These are phyloP conservation scores for Procambarus virginalis DNA, from an alignment of 1,140 invertebrate species.

Conservation along the genomic window DNA sequence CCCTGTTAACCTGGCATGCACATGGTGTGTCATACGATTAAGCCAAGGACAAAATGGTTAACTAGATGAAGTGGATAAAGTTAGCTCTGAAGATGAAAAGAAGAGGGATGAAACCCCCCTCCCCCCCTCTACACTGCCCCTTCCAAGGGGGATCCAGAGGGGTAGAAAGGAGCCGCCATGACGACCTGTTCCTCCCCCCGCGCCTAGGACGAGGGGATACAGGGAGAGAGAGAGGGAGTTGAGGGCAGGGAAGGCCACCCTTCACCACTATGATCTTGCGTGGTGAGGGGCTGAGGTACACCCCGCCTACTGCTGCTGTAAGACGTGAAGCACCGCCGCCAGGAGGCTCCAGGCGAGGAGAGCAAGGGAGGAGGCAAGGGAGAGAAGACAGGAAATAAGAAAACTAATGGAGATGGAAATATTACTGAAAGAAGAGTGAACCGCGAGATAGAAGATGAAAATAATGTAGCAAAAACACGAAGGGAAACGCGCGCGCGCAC, in stretches of 20 bases:
- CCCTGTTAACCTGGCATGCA: conserved; percentile 66
- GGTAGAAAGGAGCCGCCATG: background rate
- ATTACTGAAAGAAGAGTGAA: background rate
- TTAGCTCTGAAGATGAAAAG: conserved; percentile 62
- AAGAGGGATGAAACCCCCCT: conserved; percentile 44
- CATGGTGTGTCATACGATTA: conserved; percentile 68
- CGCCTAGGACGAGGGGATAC: background rate
- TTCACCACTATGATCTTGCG: background rate
- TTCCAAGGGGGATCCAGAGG: background rate
- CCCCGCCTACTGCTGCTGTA: background rate
- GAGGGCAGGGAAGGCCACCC: background rate
- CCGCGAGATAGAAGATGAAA: too few relatives aligned
- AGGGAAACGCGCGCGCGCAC: too few relatives aligned
- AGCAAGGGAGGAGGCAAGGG: background rate
- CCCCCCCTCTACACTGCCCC: conserved; percentile 5
- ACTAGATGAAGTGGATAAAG: conserved; percentile 64
- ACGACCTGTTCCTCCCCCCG: background rate
- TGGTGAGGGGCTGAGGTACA: background rate
- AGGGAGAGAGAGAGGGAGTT: background rate
- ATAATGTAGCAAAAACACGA: too few relatives aligned
- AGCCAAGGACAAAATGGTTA: conserved; percentile 69
- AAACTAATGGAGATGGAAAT: background rate
- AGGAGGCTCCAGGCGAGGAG: background rate
- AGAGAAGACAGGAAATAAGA: background rate
- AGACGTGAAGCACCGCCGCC: background rate